Conservation (phyloP, 1,140 invertebrate genomes). For the Nasonia vitripennis region DNA sequence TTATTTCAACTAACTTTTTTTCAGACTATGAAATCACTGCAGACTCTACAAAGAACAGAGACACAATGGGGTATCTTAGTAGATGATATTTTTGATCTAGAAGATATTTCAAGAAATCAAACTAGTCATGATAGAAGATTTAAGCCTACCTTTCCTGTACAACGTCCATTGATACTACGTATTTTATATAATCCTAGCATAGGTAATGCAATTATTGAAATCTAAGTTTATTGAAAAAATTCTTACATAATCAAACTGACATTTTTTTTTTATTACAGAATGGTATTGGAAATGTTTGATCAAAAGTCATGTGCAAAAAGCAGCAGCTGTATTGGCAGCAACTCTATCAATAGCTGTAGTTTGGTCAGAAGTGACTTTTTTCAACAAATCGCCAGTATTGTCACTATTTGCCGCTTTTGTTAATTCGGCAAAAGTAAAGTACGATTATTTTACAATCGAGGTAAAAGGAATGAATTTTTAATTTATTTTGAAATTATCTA, state of each 20-base stretch:
- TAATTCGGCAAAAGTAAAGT: conserved; percentile 84
- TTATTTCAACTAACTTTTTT: conserved; percentile 54
- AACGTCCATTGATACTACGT: conserved; percentile 76
- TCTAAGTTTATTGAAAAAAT: background rate
- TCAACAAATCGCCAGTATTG: conserved; percentile 91
- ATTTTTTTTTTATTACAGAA: conserved; percentile 78
- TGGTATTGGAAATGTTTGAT: conserved; percentile 97
- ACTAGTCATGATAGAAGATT: conserved; percentile 85
- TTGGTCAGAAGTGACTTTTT: conserved; percentile 99
- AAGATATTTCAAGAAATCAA: conserved; percentile 91
- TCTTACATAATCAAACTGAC: conserved; percentile 20
- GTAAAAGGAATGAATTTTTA: conserved; percentile 74
- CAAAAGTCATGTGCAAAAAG: conserved; percentile 84
- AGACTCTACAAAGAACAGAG: conserved; percentile 91
- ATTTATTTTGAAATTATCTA: conserved; percentile 33
- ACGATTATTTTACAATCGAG: conserved; percentile 97
- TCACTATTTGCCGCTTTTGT: conserved; percentile 97
- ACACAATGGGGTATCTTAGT: conserved; percentile 94
- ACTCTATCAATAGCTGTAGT: conserved; percentile 93
- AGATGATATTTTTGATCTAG: conserved; percentile 86
- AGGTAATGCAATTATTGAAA: conserved; percentile 72
- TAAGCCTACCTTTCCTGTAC: conserved; percentile 83
- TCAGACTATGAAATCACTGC: conserved; percentile 90
- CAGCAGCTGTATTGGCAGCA: conserved; percentile 83
- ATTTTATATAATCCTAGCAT: conserved; percentile 81